Percentiles rank a stretch among this genome's conserved stretches.
These are phyloP conservation scores for Catharus bicknelli DNA, from an alignment of 2,113 vertebrate genomes.

Conservation along the genomic window DNA sequence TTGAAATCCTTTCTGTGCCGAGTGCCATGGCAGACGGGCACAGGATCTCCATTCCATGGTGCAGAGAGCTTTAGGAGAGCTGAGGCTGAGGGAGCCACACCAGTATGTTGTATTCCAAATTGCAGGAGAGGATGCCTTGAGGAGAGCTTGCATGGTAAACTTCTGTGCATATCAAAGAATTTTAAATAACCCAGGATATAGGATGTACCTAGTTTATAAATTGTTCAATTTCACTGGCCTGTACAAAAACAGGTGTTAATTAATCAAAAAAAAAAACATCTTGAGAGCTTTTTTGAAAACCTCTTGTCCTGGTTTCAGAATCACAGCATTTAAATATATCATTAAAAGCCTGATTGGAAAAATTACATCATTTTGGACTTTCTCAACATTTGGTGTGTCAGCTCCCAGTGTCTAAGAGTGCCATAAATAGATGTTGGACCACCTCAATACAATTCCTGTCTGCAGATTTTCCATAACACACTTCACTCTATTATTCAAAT, in stretches of 20 bases:
- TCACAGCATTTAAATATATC: conserved; percentile 3
- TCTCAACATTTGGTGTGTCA: conserved; percentile 40
- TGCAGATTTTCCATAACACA: conserved; percentile 49
- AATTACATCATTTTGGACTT: conserved; percentile 48
- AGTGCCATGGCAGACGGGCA: background rate
- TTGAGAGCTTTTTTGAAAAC: conserved; percentile 6
- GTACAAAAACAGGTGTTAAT: background rate
- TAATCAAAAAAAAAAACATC: background rate
- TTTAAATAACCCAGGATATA: background rate
- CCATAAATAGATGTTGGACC: conserved; percentile 62
- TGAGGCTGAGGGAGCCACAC: background rate
- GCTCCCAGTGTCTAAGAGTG: background rate
- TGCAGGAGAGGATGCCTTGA: background rate
- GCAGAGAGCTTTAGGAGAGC: background rate
- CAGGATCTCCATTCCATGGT: background rate
- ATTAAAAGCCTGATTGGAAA: conserved; percentile 53
- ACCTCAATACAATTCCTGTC: conserved; percentile 26
- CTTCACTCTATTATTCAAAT: conserved; percentile 35
- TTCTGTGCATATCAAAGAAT: background rate
- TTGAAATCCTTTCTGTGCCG: background rate
- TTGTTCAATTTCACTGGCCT: background rate
- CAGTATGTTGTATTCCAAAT: accelerated
- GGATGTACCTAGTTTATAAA: background rate
- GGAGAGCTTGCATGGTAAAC: background rate
- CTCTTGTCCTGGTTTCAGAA: background rate